Percentiles rank a stretch among this genome's conserved stretches.
Conservation (phyloP, 1,140 invertebrate species). For the Anoplophora glabripennis region DNA sequence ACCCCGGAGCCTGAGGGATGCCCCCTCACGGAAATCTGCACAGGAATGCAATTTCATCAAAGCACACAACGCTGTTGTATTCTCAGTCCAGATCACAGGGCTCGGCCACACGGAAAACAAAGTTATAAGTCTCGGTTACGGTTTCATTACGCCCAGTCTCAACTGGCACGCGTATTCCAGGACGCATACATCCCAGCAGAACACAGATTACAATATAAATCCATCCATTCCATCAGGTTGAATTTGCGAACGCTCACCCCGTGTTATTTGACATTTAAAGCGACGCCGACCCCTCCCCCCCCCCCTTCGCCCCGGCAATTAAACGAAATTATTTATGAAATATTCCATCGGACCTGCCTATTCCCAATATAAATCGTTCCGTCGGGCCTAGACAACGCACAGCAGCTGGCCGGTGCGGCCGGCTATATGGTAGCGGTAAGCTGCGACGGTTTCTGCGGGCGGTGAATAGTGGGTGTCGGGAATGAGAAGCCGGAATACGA, state of each 20-base stretch:
- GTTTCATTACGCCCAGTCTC: constrained; percentile 42
- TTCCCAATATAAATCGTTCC: no score
- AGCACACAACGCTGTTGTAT: constrained; percentile 43
- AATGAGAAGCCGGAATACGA: constrained; percentile 16
- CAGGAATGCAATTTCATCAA: constrained; percentile 50
- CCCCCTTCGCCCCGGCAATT: no score
- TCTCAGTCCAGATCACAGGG: constrained; percentile 47
- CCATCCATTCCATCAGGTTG: constrained; percentile 9
- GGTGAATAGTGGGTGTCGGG: not conserved
- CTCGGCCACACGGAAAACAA: constrained; percentile 49
- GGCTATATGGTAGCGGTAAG: no score
- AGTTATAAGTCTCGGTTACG: constrained; percentile 50
- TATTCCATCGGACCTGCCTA: no score
- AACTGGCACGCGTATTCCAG: constrained; percentile 25
- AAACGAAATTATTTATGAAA: no score
- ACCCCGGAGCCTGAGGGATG: constrained; percentile 28
- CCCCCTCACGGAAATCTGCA: constrained; percentile 49
- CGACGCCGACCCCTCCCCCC: constrained; percentile 1
- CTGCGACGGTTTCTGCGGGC: not conserved
- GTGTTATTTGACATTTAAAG: constrained; percentile 12
- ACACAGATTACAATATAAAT: constrained; percentile 12
- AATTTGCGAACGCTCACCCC: constrained; percentile 7
- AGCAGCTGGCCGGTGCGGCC: no score
- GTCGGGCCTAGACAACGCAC: no score
- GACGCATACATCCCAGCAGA: not conserved